phyloP scores from a whole-genome alignment of 2,113 vertebrate species.

The Oreochromis niloticus region DNA sequence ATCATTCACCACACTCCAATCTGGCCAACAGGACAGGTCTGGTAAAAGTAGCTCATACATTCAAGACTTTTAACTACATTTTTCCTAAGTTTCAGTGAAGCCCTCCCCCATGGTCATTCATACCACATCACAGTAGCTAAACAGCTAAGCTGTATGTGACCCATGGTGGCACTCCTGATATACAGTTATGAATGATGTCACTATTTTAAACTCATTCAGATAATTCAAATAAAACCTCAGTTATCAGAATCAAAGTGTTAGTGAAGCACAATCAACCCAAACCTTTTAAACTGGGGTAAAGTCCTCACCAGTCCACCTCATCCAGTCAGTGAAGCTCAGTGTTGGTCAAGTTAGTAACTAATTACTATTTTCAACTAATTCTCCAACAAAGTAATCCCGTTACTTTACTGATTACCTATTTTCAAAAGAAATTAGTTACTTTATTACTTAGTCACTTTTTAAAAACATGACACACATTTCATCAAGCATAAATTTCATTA shows the following conservation, averaged over 20 bases:
- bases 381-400: not conserved
- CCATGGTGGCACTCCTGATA: not conserved
- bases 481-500: not conserved
- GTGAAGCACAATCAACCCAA: not conserved
- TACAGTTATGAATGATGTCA: not conserved
- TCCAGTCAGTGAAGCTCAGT: not conserved
- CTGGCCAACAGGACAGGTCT: not conserved
- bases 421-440: not conserved
- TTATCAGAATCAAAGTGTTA: not conserved
- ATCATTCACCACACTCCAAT: not conserved
- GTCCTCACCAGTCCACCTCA: not conserved
- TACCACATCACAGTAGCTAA: fast-evolving
- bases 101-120: not conserved
- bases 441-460: not conserved
- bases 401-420: not conserved
- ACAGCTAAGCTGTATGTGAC: not conserved
- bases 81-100: not conserved
- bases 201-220: not conserved
- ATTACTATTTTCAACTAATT: not conserved
- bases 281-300: not conserved
- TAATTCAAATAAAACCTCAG: not conserved
- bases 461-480: not conserved
- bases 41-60: not conserved
- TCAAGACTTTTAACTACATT: not conserved
- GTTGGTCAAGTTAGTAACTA: not conserved